A percentile compares a stretch with the other conserved stretches of the same genome.
Conservation (phyloP, 2,888 invertebrate genomes). For the Cartodere bifasciata region DNA sequence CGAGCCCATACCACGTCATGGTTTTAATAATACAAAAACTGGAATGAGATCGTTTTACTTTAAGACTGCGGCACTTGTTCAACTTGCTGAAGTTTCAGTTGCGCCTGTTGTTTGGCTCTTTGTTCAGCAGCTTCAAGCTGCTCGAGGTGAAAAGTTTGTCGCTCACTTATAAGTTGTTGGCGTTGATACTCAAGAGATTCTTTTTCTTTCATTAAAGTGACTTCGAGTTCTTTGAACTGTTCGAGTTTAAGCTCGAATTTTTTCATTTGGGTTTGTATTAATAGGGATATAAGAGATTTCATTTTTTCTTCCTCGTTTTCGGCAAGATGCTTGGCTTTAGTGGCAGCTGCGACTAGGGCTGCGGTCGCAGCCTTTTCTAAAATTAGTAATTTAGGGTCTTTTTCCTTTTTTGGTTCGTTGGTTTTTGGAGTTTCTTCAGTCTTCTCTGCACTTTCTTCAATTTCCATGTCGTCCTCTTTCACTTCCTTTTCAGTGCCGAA, state of each 20-base stretch:
- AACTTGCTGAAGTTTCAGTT: conserved; percentile 52
- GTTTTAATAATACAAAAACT: too few species aligned
- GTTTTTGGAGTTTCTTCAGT: conserved; percentile 2
- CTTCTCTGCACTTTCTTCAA: not conserved
- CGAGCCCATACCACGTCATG: too few species aligned
- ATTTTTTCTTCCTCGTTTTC: conserved; percentile 92
- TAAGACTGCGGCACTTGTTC: too few species aligned
- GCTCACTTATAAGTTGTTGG: conserved; percentile 82
- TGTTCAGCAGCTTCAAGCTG: conserved; percentile 89
- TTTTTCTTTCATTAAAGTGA: conserved; percentile 77
- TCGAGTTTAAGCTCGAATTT: conserved; percentile 90
- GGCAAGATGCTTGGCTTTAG: conserved; percentile 93
- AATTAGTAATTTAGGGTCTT: conserved; percentile 41
- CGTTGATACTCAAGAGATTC: conserved; percentile 83
- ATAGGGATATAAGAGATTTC: conserved; percentile 81
- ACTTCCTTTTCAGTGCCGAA: conserved; percentile 7
- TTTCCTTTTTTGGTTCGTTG: conserved; percentile 11
- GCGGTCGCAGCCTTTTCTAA: conserved; percentile 84
- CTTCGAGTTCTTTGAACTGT: conserved; percentile 93
- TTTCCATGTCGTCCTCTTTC: not conserved
- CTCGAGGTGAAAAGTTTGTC: conserved; percentile 92
- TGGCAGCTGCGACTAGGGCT: conserved; percentile 86
- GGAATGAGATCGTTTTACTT: too few species aligned
- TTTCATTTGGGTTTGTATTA: conserved; percentile 98
- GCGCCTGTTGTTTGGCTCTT: conserved; percentile 82